A percentile compares a stretch with the other conserved stretches of the same genome.
Conservation (phyloP, 2,888 invertebrate genomes). For the Itoplectis maculator region DNA sequence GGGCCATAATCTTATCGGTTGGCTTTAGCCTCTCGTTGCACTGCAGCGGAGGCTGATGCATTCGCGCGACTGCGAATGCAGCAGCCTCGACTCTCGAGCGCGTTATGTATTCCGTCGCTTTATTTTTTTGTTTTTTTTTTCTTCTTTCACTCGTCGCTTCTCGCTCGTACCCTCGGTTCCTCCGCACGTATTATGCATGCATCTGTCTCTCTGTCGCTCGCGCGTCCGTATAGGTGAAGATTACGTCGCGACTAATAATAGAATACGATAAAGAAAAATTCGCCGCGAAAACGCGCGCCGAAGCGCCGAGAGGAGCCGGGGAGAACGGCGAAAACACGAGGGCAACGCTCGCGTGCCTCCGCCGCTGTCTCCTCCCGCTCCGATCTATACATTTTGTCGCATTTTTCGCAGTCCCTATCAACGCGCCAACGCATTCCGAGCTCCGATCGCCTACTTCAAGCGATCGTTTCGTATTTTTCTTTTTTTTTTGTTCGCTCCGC, state of each 20-base stretch:
- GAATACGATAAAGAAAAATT: conserved; percentile 82
- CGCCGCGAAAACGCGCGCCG: conserved; percentile 79
- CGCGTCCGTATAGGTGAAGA: conserved; percentile 77
- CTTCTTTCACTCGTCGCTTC: conserved; percentile 51
- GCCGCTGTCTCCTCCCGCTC: conserved; percentile 36
- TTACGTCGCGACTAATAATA: conserved; percentile 82
- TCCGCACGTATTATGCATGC: conserved; percentile 30
- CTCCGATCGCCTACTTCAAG: background rate
- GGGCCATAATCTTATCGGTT: conserved; percentile 66
- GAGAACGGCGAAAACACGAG: conserved; percentile 77
- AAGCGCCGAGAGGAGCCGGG: conserved; percentile 68
- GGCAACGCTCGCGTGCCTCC: conserved; percentile 77
- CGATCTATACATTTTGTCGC: conserved; percentile 1
- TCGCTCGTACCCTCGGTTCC: conserved; percentile 42
- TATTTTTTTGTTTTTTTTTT: conserved; percentile 44
- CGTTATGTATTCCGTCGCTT: conserved; percentile 36
- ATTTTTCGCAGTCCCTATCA: background rate
- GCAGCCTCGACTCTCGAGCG: conserved; percentile 63
- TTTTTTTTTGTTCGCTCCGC: background rate
- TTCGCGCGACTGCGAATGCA: conserved; percentile 56
- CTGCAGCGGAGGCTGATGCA: conserved; percentile 50
- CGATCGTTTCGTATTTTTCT: background rate
- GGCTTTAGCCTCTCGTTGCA: conserved; percentile 63
- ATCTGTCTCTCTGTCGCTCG: conserved; percentile 50
- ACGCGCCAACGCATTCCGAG: background rate